Evolutionary conservation across 1,140 invertebrate species (phyloP).

Genomic region (Drosophila tsacasi): DNA sequence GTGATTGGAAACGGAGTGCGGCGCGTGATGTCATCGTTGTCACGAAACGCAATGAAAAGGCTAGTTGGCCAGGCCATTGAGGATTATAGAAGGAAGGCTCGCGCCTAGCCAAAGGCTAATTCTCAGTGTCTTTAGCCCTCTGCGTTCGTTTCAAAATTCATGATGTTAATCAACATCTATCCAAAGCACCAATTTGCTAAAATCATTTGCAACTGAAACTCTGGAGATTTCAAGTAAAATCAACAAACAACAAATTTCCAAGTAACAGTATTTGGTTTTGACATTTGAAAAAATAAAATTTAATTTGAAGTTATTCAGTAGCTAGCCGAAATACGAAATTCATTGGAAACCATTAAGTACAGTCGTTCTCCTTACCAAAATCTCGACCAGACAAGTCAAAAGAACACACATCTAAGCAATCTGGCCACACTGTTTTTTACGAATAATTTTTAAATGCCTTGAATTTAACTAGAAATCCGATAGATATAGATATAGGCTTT

Average conservation of each 20-base stretch:
- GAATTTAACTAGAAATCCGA: too few species aligned
- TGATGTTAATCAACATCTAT: not conserved
- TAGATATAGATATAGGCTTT: too few species aligned
- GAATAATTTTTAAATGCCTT: too few species aligned
- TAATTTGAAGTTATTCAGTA: too few species aligned
- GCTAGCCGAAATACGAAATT: too few species aligned
- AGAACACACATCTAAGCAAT: too few species aligned
- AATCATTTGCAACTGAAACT: not conserved
- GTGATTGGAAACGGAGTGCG: constrained; percentile 1
- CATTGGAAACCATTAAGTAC: too few species aligned
- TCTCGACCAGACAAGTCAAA: too few species aligned
- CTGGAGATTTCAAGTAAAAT: not conserved
- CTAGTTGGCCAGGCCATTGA: not conserved
- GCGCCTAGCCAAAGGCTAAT: not conserved
- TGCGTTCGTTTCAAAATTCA: not conserved
- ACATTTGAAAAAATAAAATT: not conserved
- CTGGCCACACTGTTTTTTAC: too few species aligned
- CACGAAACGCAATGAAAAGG: not conserved
- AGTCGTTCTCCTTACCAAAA: too few species aligned
- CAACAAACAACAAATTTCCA: not conserved
- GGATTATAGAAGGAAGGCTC: not conserved
- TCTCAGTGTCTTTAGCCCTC: not conserved
- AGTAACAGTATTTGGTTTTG: not conserved
- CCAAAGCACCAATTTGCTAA: too few species aligned
- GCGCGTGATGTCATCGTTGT: not conserved